These are phyloP conservation scores for Antitype chi DNA, from an alignment of 2,888 invertebrate species.

Conservation along the genomic window DNA sequence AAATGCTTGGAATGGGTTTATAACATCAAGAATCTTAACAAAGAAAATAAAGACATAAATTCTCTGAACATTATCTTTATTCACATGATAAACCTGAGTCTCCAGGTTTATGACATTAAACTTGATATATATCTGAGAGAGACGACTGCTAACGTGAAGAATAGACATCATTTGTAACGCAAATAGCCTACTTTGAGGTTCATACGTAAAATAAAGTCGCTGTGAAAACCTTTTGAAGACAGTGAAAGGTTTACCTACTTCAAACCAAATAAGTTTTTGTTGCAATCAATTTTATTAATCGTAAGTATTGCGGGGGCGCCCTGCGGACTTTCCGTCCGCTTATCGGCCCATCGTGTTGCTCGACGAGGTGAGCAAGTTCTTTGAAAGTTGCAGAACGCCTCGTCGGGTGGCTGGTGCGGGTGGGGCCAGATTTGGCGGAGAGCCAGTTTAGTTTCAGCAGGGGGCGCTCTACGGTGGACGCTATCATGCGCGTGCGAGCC, in stretches of 20 bases:
- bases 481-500: too few relatives aligned
- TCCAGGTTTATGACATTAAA: constrained; percentile 57
- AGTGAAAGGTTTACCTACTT: constrained; percentile 9
- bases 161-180: constrained; percentile 58
- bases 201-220: constrained; percentile 38
- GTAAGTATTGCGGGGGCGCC: too few relatives aligned
- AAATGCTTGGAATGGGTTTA: neutral
- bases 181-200: constrained; percentile 51
- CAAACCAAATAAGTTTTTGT: neutral
- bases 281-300: neutral
- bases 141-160: constrained; percentile 54
- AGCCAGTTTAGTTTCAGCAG: too few relatives aligned
- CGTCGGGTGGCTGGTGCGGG: too few relatives aligned
- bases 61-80: constrained; percentile 7
- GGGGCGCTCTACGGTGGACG: too few relatives aligned
- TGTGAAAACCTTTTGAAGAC: constrained; percentile 16
- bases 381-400: too few relatives aligned
- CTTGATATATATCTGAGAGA: constrained; percentile 58
- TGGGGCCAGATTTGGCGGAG: too few relatives aligned
- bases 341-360: too few relatives aligned
- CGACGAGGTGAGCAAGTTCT: too few relatives aligned
- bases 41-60: constrained; percentile 20
- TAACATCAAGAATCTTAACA: constrained; percentile 12
- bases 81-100: constrained; percentile 34
- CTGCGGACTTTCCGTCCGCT: too few relatives aligned